phyloP scores from a whole-genome alignment of 2,888 invertebrate genomes.

The Rhingia rostrata region DNA sequence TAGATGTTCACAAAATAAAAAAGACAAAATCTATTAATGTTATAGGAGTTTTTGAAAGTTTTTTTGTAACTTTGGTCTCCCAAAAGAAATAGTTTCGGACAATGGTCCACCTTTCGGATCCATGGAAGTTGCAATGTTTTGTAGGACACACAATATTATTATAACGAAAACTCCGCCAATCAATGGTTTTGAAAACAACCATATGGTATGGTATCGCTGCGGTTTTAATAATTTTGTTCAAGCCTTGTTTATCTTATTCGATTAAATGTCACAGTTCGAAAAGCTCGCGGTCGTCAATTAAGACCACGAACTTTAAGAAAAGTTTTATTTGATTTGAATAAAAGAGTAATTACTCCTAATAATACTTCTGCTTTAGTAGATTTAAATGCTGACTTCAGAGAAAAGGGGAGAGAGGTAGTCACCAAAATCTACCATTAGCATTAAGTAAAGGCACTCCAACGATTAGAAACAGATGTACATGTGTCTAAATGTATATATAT shows the following conservation, averaged over 20 bases:
- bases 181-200: constrained; percentile 19
- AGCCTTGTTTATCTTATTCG: constrained; percentile 27
- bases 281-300: constrained; percentile 20
- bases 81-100: constrained; percentile 19
- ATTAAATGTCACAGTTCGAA: constrained; percentile 31
- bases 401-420: not conserved
- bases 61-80: too few relatives aligned
- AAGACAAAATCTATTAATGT: constrained; percentile 10
- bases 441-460: not conserved
- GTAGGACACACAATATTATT: constrained; percentile 20
- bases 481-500: too few relatives aligned
- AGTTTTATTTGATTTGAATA: constrained; percentile 24
- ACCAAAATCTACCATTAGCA: not conserved
- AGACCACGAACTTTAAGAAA: constrained; percentile 17
- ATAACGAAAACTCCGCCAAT: constrained; percentile 1
- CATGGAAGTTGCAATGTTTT: not conserved
- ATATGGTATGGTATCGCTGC: constrained; percentile 36
- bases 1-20: constrained; percentile 21
- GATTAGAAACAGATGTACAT: too few relatives aligned
- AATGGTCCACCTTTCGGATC: constrained; percentile 14
- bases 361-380: not conserved
- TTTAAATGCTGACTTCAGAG: not conserved
- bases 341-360: not conserved
- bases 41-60: not conserved
- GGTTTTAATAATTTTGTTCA: constrained; percentile 22